phyloP scores from a whole-genome alignment of 2,113 vertebrate species.

The Gavialis gangeticus region DNA sequence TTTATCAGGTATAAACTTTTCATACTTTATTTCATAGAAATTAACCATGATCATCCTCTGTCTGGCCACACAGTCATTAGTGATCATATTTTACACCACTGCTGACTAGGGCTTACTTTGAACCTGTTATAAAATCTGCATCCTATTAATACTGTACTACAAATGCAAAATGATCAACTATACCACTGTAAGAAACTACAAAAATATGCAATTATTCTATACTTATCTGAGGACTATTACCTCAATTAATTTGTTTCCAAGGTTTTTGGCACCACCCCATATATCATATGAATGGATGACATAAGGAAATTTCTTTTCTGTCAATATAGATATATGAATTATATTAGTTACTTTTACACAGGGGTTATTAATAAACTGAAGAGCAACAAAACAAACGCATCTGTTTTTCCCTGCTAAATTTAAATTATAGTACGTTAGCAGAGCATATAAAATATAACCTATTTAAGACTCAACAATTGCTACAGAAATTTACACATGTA shows the following conservation, averaged over 20 bases:
- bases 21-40: background rate
- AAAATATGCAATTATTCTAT: background rate
- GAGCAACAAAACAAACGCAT: no score
- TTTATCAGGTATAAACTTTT: no score
- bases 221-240: background rate
- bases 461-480: background rate
- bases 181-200: background rate
- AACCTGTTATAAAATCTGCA: background rate
- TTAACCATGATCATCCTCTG: background rate
- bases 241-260: background rate
- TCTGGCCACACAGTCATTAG: background rate
- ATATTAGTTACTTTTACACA: background rate
- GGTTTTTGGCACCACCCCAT: background rate
- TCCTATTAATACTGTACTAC: background rate
- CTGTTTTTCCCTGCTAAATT: no score
- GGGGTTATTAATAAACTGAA: no score
- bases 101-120: background rate
- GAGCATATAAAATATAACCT: background rate
- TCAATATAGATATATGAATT: background rate
- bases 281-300: background rate
- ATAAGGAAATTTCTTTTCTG: background rate
- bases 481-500: background rate
- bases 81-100: background rate
- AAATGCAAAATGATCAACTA: background rate
- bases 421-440: background rate